phyloP scores from a whole-genome alignment of 2,113 vertebrate species.

The Amblyornis subalaris region DNA sequence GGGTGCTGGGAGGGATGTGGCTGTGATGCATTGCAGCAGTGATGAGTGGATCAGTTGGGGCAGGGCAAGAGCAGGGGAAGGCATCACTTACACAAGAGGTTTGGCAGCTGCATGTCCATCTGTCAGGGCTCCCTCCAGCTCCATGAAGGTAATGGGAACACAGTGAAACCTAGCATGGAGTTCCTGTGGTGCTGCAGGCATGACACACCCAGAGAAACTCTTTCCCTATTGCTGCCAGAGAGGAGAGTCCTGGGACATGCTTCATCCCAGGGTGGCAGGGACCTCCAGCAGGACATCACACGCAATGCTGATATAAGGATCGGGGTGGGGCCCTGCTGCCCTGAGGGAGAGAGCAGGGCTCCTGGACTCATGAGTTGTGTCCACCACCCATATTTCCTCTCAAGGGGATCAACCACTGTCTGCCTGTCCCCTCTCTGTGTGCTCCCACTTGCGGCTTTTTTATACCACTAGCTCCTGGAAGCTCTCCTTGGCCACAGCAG shows the following conservation, averaged over 20 bases:
- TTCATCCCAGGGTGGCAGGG: neutral
- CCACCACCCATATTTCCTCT: neutral
- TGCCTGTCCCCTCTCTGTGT: neutral
- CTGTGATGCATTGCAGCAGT: neutral
- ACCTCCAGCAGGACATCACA: neutral
- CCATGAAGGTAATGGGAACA: neutral
- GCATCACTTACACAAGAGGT: neutral
- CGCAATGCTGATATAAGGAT: neutral
- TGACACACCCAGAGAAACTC: rapidly evolving
- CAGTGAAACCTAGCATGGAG: neutral
- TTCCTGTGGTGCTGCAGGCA: neutral
- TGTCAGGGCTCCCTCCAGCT: neutral
- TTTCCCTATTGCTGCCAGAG: neutral
- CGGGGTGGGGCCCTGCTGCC: neutral
- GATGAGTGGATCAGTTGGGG: neutral
- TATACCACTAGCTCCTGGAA: neutral
- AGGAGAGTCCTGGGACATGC: neutral
- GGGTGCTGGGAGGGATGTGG: neutral
- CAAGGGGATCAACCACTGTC: neutral
- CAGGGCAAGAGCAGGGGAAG: neutral
- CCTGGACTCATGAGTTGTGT: neutral
- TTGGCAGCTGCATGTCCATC: neutral
- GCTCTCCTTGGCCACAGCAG: neutral
- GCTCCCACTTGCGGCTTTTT: neutral
- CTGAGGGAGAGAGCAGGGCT: rapidly evolving